Evolutionary conservation across 2,113 vertebrate genomes (phyloP), one percentile per base, ranked within the genome.

Genomic region (Myotis yumanensis): DNA sequence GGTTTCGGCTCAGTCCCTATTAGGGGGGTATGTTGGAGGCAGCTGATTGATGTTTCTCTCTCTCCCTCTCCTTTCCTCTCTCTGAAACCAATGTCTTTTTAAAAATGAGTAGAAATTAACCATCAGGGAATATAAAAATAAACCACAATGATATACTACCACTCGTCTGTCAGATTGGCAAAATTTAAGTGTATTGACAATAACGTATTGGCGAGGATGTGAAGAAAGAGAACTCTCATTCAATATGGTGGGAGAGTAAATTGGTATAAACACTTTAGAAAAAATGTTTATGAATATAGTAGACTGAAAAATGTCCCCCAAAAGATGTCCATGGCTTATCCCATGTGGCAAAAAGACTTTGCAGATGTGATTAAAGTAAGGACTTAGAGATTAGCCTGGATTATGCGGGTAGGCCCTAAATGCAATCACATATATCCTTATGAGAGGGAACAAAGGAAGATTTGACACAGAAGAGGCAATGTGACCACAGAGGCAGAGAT

Each of bases 51-150:
- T 57, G 20, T 23, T 57, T 57, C 54, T 57, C 54, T 57, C 54
- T 57, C 22, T 22, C 7, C 20, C 54, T 57, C 54, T 57, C 54
- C 20, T 22, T 57, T 57, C 54, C 54, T 57, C 54, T 57, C 54
- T 43, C 43, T 43, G 43, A 43, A 43, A 43, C 43, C 43, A 43
- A 43, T 43, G 43, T 43, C 43, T 43, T 43, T 43, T 43, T 8
- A 43, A 43, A 43, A 43, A 43, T 43, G 43, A 43, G 43, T 43
- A 43, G 54, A 71, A 71, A 57, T 71, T 54, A 92, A 69, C 51
- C 64, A 82, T 75, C 37, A 75, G 51, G 15, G 16, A 66, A 28
- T 57, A 89, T 37, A 52, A 96, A 95, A 77, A 68, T n/a, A 92
- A 88, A 83, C 17, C 83, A 84, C 32, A 57, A 30, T 40, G 22